Evolutionary conservation across 2,797 vertebrate genomes (phyloP).

Genomic region (Nyctalus aviator): DNA sequence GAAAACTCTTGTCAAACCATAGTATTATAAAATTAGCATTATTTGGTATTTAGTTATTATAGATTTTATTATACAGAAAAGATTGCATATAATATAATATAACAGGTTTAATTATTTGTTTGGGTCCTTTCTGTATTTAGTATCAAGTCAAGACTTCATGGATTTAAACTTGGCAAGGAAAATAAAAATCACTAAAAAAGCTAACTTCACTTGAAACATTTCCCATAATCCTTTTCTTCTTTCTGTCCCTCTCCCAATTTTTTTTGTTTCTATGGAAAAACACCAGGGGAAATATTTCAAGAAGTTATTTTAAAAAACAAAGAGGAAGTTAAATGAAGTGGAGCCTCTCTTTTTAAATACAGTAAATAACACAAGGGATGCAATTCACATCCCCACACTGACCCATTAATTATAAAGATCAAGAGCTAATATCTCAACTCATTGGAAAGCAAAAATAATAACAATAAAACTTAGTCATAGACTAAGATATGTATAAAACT

Average conservation of each 20-base stretch:
- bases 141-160: conserved; percentile 38
- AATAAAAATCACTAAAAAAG: conserved; percentile 44
- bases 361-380: neutral
- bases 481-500: neutral
- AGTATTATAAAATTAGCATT: neutral
- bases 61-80: neutral
- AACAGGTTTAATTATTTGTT: neutral
- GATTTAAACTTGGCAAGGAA: conserved; percentile 65
- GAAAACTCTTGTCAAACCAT: neutral
- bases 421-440: neutral
- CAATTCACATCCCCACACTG: neutral
- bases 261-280: conserved; percentile 64
- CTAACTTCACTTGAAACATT: conserved; percentile 54
- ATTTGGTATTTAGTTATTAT: neutral
- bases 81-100: neutral
- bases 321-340: conserved; percentile 60
- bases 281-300: conserved; percentile 59
- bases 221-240: conserved; percentile 52
- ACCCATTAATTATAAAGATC: conserved; percentile 24
- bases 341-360: neutral
- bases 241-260: neutral
- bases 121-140: conserved; percentile 26
- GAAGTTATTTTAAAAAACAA: conserved; percentile 70
- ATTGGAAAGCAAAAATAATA: neutral
- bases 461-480: neutral